These are phyloP conservation scores for Rhopilema esculentum DNA, from an alignment of 30 jellyfish, hydroid and myxozoan genomes.

Conservation along the genomic window DNA sequence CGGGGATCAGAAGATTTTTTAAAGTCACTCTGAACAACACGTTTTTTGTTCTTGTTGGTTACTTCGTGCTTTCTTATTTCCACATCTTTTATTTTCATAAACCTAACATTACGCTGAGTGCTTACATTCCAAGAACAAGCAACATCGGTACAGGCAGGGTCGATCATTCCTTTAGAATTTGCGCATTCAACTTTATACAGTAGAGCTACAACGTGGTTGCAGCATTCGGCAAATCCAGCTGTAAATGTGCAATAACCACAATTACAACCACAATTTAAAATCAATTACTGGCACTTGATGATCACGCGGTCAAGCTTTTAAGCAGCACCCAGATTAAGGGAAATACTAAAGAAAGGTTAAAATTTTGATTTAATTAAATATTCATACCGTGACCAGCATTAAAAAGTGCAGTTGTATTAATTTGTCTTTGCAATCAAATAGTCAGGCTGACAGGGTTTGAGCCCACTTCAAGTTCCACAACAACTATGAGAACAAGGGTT, in stretches of 20 bases:
- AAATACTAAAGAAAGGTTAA: background rate
- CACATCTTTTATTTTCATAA: background rate
- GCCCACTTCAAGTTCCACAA: background rate
- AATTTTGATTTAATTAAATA: background rate
- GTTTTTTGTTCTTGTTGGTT: background rate
- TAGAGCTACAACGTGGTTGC: no score
- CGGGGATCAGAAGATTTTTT: background rate
- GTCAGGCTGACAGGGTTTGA: background rate
- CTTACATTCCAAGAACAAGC: conserved; percentile 23
- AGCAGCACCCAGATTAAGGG: background rate
- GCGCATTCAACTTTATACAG: conserved; percentile 17
- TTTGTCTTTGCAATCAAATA: background rate
- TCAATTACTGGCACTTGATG: background rate
- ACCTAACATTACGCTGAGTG: conserved; percentile 2
- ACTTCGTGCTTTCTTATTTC: background rate
- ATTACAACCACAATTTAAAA: no score
- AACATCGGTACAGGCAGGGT: conserved; percentile 43
- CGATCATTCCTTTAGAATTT: background rate
- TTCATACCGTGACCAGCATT: background rate
- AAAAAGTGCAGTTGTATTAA: background rate
- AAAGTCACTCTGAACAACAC: background rate
- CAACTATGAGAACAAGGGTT: background rate
- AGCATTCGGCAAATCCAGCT: no score
- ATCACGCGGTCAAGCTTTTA: background rate
- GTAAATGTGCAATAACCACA: no score